A percentile compares a stretch with the other conserved stretches of the same genome.
phyloP scores from a whole-genome alignment of 1,140 invertebrate species.

The Anagrus nilaparvatae region DNA sequence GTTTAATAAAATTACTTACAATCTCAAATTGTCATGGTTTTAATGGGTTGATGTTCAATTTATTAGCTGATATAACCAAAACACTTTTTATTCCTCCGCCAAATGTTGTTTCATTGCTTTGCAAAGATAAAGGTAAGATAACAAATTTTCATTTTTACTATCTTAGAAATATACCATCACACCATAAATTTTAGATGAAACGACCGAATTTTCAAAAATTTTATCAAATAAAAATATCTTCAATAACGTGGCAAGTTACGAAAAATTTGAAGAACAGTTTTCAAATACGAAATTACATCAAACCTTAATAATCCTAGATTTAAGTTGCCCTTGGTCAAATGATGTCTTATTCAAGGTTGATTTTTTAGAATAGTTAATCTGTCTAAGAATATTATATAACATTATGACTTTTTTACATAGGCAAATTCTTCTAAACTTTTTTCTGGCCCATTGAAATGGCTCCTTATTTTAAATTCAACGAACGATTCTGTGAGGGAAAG shows the following conservation, averaged over 20 bases:
- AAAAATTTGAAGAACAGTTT: slow-evolving; percentile 1
- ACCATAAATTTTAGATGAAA: slow-evolving; percentile 1
- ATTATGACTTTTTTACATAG: slow-evolving; percentile 19
- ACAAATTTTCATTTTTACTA: too few species aligned
- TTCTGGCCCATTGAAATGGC: slow-evolving; percentile 27
- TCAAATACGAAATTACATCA: background rate
- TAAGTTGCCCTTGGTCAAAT: slow-evolving; percentile 2
- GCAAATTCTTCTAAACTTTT: slow-evolving; percentile 23
- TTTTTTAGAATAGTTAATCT: background rate
- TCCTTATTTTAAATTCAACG: slow-evolving; percentile 17
- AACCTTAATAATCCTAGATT: slow-evolving; percentile 9
- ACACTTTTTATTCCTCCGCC: too few species aligned
- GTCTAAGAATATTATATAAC: background rate
- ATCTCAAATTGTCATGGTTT: too few species aligned
- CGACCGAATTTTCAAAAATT: slow-evolving; percentile 5
- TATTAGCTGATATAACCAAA: too few species aligned
- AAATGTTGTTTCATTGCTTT: too few species aligned
- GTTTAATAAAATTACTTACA: too few species aligned
- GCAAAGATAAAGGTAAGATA: too few species aligned
- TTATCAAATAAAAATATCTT: slow-evolving; percentile 5
- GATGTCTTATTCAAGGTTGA: slow-evolving; percentile 6
- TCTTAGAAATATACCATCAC: too few species aligned
- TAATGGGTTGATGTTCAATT: too few species aligned
- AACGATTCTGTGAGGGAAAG: slow-evolving; percentile 5
- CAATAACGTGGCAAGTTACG: slow-evolving; percentile 4